Evolutionary conservation across 2,888 invertebrate genomes (phyloP), one percentile per base, ranked within the genome.

Genomic region (Yponomeuta plumbellus): DNA sequence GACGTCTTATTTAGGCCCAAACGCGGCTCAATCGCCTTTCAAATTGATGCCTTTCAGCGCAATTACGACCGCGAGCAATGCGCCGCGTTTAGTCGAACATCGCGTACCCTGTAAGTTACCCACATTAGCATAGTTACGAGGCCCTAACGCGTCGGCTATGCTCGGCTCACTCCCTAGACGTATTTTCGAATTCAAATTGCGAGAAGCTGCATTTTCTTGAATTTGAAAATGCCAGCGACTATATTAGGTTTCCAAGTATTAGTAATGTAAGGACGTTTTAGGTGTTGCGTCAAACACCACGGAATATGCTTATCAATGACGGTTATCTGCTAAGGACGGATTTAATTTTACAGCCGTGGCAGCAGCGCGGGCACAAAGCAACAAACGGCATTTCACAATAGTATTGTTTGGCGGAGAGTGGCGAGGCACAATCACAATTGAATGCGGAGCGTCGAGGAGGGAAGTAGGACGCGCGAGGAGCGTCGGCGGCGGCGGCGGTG

Each of bases 1-100:
- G 86, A 90, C 88, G 87, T 90, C 90, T 90, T 88, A 90, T 88
- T 90, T 87, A 89, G 84, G 78, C 71, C 81, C 84, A 84, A 85
- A 86, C 80, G 79, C 80, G 83, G 81, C 75, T 75, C 81, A 82
- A 85, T 84, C 79, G 76, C 80, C 78, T 74, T 76, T 81, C 78
- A 88, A 90, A 90, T 89, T 88, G 88, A 83, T 80, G 85, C 84
- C 83, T 88, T 88, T 89, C 88, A 86, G 77, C 82, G 80, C 85
- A 88, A 86, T 88, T 85, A 85, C 84, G 80, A 76, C 73, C 75
- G 77, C 82, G 71, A 81, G 77, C 80, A 75, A 78, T 75, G 73
- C 69, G 68, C 73, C 74, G 75, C 82, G 82, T 81, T 86, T 85
- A 86, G 81, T 82, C 82, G 80, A 80, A 79, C 72, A 77, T 83